Evolutionary conservation across 2,113 vertebrate species (phyloP).

Genomic region (Pteruthius melanotis): DNA sequence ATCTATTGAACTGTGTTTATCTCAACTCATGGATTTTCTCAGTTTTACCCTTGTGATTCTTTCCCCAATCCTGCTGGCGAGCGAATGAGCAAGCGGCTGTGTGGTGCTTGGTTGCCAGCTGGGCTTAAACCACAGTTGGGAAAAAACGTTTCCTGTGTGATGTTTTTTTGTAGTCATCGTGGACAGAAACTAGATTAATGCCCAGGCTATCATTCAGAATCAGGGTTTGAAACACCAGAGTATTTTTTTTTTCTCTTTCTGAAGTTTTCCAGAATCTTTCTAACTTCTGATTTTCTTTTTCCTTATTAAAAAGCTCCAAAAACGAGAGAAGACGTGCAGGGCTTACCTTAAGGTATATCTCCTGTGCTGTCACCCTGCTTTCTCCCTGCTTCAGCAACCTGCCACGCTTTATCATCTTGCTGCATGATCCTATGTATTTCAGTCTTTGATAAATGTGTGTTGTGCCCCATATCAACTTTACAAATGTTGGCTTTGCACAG

Average conservation of each 20-base stretch:
- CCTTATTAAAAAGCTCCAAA: conserved; percentile 96
- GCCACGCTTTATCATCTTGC: conserved; percentile 78
- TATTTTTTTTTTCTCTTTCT: conserved; percentile 61
- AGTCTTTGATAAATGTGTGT: conserved; percentile 83
- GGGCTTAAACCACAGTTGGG: not conserved
- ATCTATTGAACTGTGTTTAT: not conserved
- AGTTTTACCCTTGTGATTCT: not conserved
- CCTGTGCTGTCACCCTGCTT: conserved; percentile 83
- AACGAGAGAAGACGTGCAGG: conserved; percentile 99
- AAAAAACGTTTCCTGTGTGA: not conserved
- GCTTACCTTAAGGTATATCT: conserved; percentile 98
- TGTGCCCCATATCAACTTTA: conserved; percentile 76
- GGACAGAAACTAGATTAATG: not conserved
- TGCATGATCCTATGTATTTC: conserved; percentile 79
- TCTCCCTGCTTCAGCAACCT: conserved; percentile 73
- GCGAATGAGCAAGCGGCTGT: not conserved
- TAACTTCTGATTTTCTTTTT: conserved; percentile 83
- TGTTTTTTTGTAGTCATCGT: not conserved
- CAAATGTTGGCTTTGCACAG: conserved; percentile 73
- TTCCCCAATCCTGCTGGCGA: not conserved
- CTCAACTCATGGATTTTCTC: not conserved
- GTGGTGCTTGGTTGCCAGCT: not conserved
- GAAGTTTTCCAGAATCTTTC: conserved; percentile 68
- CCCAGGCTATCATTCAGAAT: not conserved
- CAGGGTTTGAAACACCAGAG: not conserved